A percentile compares a stretch with the other conserved stretches of the same genome.
Evolutionary conservation across 2,888 invertebrate genomes (phyloP).

Genomic region (Anticlea derivata): DNA sequence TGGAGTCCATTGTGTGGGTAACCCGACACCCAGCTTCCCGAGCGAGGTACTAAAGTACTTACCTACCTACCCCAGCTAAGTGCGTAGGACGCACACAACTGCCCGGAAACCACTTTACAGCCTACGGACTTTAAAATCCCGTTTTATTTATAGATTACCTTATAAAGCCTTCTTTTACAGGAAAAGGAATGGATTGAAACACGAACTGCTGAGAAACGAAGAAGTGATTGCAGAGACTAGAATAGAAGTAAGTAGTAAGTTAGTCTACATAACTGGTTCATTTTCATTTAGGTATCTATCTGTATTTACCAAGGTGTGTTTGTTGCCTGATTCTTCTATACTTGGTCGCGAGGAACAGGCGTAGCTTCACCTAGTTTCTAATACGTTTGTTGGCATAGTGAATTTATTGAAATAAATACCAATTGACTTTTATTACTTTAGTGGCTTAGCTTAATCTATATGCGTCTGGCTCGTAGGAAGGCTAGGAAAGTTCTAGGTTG

Average conservation of each 20-base stretch:
- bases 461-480: too few species aligned
- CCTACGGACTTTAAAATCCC: constrained; percentile 35
- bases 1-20: constrained; percentile 57
- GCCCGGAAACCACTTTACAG: constrained; percentile 54
- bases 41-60: constrained; percentile 22
- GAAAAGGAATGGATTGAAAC: constrained; percentile 74
- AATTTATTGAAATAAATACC: too few species aligned
- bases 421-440: too few species aligned
- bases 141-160: constrained; percentile 37
- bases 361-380: too few species aligned
- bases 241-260: constrained; percentile 73
- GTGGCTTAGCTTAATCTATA: too few species aligned
- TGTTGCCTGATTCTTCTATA: too few species aligned
- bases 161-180: constrained; percentile 51
- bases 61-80: constrained; percentile 28
- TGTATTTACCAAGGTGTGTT: too few species aligned
- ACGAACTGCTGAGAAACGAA: constrained; percentile 73
- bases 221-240: constrained; percentile 74
- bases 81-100: constrained; percentile 73
- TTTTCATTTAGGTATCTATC: too few species aligned
- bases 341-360: too few species aligned
- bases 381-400: too few species aligned
- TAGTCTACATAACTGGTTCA: too few species aligned
- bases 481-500: too few species aligned
- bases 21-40: constrained; percentile 53